These are phyloP conservation scores for Phylloscopus trochilus DNA, from an alignment of 2,113 vertebrate species.

Conservation along the genomic window DNA sequence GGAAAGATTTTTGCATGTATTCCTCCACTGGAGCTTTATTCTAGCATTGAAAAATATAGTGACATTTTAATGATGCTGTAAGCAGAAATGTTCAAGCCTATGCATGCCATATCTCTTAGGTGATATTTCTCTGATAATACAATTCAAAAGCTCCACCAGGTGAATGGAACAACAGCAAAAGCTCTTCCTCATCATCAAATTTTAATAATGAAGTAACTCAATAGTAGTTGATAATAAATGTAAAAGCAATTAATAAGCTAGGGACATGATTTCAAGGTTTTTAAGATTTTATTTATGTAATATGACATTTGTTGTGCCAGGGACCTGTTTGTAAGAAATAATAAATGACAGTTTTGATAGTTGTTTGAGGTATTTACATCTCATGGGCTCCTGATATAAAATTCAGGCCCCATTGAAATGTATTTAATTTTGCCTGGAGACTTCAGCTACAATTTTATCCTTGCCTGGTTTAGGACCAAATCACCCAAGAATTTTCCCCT, in stretches of 20 bases:
- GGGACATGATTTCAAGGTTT: background rate
- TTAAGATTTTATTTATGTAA: background rate
- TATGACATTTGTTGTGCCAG: background rate
- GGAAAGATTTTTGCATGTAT: background rate
- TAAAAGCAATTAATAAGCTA: background rate
- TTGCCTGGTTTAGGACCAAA: background rate
- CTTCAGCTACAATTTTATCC: background rate
- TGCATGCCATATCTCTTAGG: background rate
- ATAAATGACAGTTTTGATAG: background rate
- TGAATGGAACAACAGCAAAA: background rate
- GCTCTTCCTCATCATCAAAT: background rate
- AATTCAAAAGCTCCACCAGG: background rate
- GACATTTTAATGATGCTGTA: conserved; percentile 45
- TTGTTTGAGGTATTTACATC: background rate
- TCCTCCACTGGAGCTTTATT: conserved; percentile 5
- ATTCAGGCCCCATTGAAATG: background rate
- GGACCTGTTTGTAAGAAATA: conserved; percentile 1
- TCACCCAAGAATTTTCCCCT: background rate
- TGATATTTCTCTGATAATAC: conserved; percentile 8
- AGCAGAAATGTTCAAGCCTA: background rate
- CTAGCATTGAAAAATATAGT: conserved; percentile 15
- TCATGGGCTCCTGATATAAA: background rate
- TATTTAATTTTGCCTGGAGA: background rate
- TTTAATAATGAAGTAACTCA: background rate
- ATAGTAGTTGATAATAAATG: background rate